A percentile compares a stretch with the other conserved stretches of the same genome.
These are phyloP conservation scores for Pachyseris speciosa DNA, from an alignment of 64 coral and sea anemone genomes.

Conservation along the genomic window DNA sequence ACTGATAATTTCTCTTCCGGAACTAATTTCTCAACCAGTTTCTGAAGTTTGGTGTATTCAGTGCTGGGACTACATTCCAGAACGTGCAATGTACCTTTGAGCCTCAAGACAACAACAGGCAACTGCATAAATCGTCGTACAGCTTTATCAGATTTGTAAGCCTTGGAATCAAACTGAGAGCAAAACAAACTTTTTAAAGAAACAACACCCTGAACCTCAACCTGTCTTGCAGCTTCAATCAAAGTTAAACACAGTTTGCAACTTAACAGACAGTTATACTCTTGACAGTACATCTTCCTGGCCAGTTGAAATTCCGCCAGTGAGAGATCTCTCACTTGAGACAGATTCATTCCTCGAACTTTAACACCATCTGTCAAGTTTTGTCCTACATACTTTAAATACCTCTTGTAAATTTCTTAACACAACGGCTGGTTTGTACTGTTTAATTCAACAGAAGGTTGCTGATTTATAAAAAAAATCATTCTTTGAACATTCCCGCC, in stretches of 20 bases:
- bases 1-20: conserved; percentile 33
- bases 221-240: conserved; percentile 37
- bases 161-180: conserved; percentile 21
- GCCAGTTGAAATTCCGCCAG: conserved; percentile 43
- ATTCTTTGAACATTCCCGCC: not conserved
- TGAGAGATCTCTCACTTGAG: conserved; percentile 45
- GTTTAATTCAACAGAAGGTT: not conserved
- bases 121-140: conserved; percentile 70
- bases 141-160: conserved; percentile 66
- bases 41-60: conserved; percentile 28
- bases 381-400: conserved; percentile 52
- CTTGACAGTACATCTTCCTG: conserved; percentile 50
- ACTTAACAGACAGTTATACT: conserved; percentile 5
- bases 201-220: conserved; percentile 42
- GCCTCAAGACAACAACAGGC: conserved; percentile 50
- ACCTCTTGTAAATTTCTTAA: conserved; percentile 29
- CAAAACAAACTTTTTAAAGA: conserved; percentile 34
- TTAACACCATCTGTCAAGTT: conserved; percentile 50
- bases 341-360: conserved; percentile 19
- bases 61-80: not conserved
- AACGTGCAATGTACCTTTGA: conserved; percentile 17
- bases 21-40: conserved; percentile 46
- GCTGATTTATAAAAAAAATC: not conserved
- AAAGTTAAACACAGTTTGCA: conserved; percentile 47
- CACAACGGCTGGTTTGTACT: not conserved